These are phyloP conservation scores for Sarcophaga caerulescens DNA, from an alignment of 2,888 invertebrate genomes.

Conservation along the genomic window DNA sequence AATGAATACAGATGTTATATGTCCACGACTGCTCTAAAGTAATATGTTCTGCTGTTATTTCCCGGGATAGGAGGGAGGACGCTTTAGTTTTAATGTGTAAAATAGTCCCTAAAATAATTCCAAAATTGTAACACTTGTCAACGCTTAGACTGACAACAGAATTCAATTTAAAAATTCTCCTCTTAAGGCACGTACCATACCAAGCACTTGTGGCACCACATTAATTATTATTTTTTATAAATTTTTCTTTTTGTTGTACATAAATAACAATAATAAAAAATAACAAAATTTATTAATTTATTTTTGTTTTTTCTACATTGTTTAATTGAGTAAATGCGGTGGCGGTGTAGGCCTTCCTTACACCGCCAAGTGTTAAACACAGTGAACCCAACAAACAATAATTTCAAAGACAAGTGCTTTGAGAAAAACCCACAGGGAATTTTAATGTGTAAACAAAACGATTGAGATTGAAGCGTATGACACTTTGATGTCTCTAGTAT, in stretches of 20 bases:
- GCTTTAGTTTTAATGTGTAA: too few species aligned
- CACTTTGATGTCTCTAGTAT: slow-evolving; percentile 40
- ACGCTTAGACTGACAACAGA: too few species aligned
- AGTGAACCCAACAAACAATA: slow-evolving; percentile 30
- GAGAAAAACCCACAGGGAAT: slow-evolving; percentile 40
- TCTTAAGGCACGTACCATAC: background rate
- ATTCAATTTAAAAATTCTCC: too few species aligned
- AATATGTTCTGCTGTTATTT: too few species aligned
- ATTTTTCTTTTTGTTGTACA: background rate
- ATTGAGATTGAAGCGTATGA: slow-evolving; percentile 28
- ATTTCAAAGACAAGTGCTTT: slow-evolving; percentile 50
- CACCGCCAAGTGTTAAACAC: slow-evolving; percentile 17
- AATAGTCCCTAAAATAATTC: too few species aligned
- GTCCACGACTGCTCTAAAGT: too few species aligned
- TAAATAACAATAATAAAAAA: slow-evolving; percentile 7
- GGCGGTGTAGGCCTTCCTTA: background rate
- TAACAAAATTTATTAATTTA: background rate
- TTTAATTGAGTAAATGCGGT: slow-evolving; percentile 11
- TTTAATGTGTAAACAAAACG: slow-evolving; percentile 26
- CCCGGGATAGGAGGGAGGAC: too few species aligned
- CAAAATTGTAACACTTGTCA: too few species aligned
- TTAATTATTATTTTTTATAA: slow-evolving; percentile 26
- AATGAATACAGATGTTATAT: too few species aligned
- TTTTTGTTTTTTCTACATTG: slow-evolving; percentile 2
- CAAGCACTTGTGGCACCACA: background rate